Evolutionary conservation across 2,888 invertebrate species (phyloP).

Genomic region (Meta bourneti): DNA sequence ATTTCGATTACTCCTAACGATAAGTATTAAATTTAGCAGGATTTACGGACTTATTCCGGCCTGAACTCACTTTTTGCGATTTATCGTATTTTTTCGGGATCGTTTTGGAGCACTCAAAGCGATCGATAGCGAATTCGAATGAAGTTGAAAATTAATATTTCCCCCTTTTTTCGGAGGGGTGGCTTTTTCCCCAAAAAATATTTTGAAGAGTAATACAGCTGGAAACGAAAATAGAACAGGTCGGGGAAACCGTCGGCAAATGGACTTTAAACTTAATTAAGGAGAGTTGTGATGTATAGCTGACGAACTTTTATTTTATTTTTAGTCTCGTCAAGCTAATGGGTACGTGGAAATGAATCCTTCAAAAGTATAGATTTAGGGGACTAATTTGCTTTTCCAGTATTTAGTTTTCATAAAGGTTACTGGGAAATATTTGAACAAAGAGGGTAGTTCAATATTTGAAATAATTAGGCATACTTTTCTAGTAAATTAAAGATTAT

Average conservation of each 20-base stretch:
- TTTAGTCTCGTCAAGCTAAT: conserved; percentile 22
- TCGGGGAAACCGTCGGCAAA: conserved; percentile 31
- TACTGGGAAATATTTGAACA: too few relatives aligned
- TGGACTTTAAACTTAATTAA: conserved; percentile 66
- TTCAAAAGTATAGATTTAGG: conserved; percentile 31
- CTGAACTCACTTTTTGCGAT: not conserved
- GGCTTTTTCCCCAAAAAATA: conserved; percentile 24
- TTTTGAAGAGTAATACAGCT: conserved; percentile 33
- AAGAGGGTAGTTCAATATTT: too few relatives aligned
- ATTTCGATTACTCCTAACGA: conserved; percentile 38
- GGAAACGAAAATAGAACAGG: conserved; percentile 50
- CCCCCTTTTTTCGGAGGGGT: conserved; percentile 20
- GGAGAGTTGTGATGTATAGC: conserved; percentile 38
- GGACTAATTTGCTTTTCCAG: conserved; percentile 19
- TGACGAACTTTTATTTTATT: conserved; percentile 26
- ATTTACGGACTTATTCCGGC: conserved; percentile 19
- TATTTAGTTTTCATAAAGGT: not conserved
- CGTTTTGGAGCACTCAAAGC: conserved; percentile 46
- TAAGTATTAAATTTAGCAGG: conserved; percentile 31
- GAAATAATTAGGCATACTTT: too few relatives aligned
- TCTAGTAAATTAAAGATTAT: too few relatives aligned
- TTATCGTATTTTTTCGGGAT: conserved; percentile 16
- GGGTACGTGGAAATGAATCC: conserved; percentile 23
- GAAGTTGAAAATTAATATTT: conserved; percentile 58
- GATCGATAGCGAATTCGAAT: conserved; percentile 56